Percentiles rank a stretch among this genome's conserved stretches.
phyloP scores from a whole-genome alignment of 2,113 vertebrate species.

The Rallus limicola region DNA sequence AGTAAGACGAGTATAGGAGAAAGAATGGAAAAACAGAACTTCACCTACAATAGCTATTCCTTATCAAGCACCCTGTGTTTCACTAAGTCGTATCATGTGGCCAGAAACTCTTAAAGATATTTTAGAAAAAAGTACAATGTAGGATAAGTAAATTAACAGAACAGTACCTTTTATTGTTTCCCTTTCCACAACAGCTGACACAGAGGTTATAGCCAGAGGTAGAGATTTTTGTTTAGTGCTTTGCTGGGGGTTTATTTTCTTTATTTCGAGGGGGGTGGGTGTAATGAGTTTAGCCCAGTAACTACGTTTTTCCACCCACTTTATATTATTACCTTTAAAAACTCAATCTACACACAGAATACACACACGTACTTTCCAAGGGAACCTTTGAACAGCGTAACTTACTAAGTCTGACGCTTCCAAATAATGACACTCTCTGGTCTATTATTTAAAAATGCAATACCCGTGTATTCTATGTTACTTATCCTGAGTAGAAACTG shows the following conservation, averaged over 20 bases:
- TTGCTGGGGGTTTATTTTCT: too few relatives aligned
- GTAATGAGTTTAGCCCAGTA: not conserved
- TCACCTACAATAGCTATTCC: conserved; percentile 43
- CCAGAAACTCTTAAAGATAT: conserved; percentile 61
- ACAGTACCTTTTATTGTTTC: conserved; percentile 46
- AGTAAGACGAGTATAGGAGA: conserved; percentile 48
- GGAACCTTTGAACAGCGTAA: not conserved
- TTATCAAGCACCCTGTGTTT: conserved; percentile 42
- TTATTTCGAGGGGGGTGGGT: too few relatives aligned
- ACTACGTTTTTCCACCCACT: not conserved
- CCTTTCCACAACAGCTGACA: conserved; percentile 48
- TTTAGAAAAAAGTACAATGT: conserved; percentile 40
- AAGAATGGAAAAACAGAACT: conserved; percentile 28
- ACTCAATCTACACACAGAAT: not conserved
- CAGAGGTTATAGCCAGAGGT: conserved; percentile 12
- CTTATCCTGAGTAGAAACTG: not conserved
- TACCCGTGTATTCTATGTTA: not conserved
- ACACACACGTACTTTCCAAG: not conserved
- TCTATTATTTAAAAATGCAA: not conserved
- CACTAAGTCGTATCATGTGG: conserved; percentile 67
- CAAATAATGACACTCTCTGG: not conserved
- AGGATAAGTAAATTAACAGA: conserved; percentile 55
- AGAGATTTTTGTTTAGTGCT: not conserved
- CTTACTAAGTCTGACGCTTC: not conserved
- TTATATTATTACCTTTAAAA: not conserved